Percentiles rank a stretch among this genome's conserved stretches.
These are phyloP conservation scores for Eonycteris spelaea DNA, from an alignment of 2,113 vertebrate genomes.

Conservation along the genomic window DNA sequence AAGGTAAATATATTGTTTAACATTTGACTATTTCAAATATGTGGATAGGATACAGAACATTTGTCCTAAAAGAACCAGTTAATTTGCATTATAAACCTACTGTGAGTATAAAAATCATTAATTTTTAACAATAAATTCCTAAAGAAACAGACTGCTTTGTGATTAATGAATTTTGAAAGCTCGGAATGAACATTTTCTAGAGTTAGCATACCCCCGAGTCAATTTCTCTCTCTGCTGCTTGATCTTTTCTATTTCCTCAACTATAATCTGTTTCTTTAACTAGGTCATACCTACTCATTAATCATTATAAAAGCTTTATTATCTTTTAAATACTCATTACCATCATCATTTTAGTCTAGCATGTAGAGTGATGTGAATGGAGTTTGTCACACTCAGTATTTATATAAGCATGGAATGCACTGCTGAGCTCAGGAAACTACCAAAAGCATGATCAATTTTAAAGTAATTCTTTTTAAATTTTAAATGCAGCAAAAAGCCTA, in stretches of 20 bases:
- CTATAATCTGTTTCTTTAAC: slow-evolving; percentile 52
- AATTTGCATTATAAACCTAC: background rate
- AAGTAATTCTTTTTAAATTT: slow-evolving; percentile 18
- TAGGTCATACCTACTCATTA: slow-evolving; percentile 45
- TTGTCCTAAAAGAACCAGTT: slow-evolving; percentile 20
- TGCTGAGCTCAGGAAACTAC: background rate
- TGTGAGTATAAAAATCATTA: slow-evolving; percentile 24
- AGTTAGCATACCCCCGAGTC: slow-evolving; percentile 34
- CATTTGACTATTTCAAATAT: slow-evolving; percentile 15
- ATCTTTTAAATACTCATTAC: slow-evolving; percentile 18
- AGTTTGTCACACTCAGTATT: background rate
- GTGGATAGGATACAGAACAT: background rate
- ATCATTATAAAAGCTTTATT: slow-evolving; percentile 44
- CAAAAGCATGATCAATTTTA: background rate
- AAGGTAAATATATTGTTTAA: slow-evolving; percentile 19
- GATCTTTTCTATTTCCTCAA: slow-evolving; percentile 38
- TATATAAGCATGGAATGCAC: background rate
- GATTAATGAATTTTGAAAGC: slow-evolving; percentile 51
- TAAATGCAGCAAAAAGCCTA: slow-evolving; percentile 5
- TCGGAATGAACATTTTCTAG: slow-evolving; percentile 34
- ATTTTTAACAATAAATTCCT: slow-evolving; percentile 27
- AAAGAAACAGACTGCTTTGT: slow-evolving; percentile 8
- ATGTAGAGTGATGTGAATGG: background rate
- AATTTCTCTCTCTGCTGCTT: slow-evolving; percentile 38
- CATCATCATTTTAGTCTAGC: background rate